These are phyloP conservation scores for Virgularia gustaviana DNA, from an alignment of 92 coral and sea anemone species.

Conservation along the genomic window DNA sequence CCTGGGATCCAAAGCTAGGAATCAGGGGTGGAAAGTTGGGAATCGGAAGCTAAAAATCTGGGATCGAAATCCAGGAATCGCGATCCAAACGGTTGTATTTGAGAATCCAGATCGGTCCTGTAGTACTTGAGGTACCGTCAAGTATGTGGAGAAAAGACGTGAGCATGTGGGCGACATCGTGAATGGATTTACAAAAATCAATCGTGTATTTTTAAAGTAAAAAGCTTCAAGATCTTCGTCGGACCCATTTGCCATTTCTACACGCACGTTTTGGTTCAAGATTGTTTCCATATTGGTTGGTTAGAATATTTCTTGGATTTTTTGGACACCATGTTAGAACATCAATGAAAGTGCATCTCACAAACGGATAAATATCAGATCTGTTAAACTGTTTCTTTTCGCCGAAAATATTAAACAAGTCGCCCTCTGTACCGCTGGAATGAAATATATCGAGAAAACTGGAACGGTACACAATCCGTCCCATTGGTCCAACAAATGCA, in stretches of 20 bases:
- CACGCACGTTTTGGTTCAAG: background rate
- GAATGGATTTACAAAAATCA: no score
- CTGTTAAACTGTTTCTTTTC: background rate
- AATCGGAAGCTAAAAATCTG: no score
- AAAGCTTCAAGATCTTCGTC: background rate
- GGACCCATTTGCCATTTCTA: background rate
- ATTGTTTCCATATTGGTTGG: background rate
- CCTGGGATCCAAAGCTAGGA: no score
- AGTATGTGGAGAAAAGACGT: no score
- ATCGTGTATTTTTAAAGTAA: no score
- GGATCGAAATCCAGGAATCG: no score
- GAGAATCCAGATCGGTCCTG: no score
- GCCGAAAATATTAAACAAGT: background rate
- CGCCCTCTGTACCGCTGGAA: background rate
- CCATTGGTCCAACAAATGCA: constrained; percentile 21
- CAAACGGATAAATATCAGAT: background rate
- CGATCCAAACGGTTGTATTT: no score
- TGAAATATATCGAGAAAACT: constrained; percentile 17
- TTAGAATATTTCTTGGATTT: background rate
- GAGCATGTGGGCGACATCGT: no score
- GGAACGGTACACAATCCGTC: constrained; percentile 4
- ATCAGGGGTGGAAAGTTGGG: no score
- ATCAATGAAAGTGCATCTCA: background rate
- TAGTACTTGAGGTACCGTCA: no score
- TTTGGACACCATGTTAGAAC: constrained; percentile 1